Evolutionary conservation across 2,113 vertebrate species (phyloP).

Genomic region (Macrotis lagotis): DNA sequence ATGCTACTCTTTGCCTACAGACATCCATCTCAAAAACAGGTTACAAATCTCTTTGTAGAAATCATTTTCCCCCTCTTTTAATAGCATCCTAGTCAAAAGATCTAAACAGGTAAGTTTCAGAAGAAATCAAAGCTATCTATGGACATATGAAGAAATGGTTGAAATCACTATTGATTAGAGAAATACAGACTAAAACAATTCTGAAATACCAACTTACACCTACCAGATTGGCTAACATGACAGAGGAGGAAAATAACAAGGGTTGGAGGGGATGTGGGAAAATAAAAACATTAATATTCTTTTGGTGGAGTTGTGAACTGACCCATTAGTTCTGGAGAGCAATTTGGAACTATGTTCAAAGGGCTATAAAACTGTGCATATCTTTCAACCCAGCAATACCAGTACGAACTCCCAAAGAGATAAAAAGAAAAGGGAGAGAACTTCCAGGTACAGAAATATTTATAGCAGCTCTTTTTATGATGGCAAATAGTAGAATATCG

Average conservation of each 20-base stretch:
- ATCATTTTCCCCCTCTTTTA: not conserved
- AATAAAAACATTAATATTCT: not conserved
- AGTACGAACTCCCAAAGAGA: not conserved
- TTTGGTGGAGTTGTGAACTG: not conserved
- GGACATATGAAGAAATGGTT: too few species aligned
- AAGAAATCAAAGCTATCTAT: too few species aligned
- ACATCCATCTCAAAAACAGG: not conserved
- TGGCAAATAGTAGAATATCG: not conserved
- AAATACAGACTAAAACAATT: not conserved
- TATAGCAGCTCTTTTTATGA: not conserved
- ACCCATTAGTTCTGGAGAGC: not conserved
- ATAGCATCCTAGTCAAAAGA: too few species aligned
- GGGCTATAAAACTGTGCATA: not conserved
- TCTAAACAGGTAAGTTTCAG: too few species aligned
- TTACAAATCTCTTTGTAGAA: not conserved
- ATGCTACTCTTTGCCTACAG: not conserved
- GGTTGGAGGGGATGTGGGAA: not conserved
- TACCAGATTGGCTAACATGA: not conserved
- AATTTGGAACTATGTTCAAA: not conserved
- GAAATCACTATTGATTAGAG: not conserved
- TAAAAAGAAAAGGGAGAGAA: not conserved
- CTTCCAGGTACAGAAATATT: not conserved
- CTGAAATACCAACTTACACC: not conserved
- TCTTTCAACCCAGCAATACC: not conserved
- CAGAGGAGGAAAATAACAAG: not conserved